Evolutionary conservation across 2,888 invertebrate genomes (phyloP), one percentile per base, ranked within the genome.

Genomic region (Doris montereyensis): DNA sequence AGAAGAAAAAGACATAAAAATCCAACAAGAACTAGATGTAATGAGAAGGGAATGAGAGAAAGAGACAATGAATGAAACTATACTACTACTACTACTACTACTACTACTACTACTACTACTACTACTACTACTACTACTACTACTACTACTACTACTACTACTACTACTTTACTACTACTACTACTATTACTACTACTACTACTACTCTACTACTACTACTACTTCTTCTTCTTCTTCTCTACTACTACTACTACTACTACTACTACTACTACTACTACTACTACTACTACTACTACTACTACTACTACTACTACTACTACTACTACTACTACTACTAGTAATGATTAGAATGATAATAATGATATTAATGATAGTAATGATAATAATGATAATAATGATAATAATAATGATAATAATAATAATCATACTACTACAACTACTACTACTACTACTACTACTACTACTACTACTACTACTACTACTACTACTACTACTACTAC

Each of bases 21-120:
- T 34, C 3, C n/a, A 34, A 34, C 10, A 8, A 34, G 35, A 8
- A 21, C 17, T 4, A 34, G 71, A 32, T 21, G 26, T 4, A 34
- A 71, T 17, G 26, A 26, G 68, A 26, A 68, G 24, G 26, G 17
- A 30, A 26, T 17, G 68, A 26, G 26, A 26, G 26, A 68, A 17
- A 26, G 30, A 26, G 68, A 28, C 5, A 30, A 26, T 28, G n/a
- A n/a, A n/a, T n/a, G n/a, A n/a, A n/a, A n/a, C n/a, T n/a, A n/a
- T 68, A 71, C 71, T 71, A 71, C 79, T 34, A 76, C 79, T 41
- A 70, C 79, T 26, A 79, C 30, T 78, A 62, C 76, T 78, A 62
- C 76, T 78, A 78, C 76, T 78, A 78, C 76, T 79, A 79, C 70
- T 79, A 79, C 72, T 80, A 79, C 68, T 71, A 71, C 72, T 80